Conservation (phyloP, 2,888 invertebrate genomes). For the Cephus spinipes region DNA sequence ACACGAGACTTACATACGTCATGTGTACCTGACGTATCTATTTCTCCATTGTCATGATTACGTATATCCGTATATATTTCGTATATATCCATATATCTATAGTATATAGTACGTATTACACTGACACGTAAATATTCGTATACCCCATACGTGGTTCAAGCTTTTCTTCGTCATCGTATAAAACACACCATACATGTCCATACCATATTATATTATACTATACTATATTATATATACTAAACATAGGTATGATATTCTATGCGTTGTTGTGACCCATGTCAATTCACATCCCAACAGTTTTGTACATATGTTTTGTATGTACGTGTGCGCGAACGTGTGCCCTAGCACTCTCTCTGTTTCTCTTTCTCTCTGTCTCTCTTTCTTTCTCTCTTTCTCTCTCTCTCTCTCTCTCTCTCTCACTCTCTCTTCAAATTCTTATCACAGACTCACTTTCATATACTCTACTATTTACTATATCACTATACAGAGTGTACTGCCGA, state of each 20-base stretch:
- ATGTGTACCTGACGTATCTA: not conserved
- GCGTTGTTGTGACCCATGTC: conserved; percentile 90
- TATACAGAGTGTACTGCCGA: too few species aligned
- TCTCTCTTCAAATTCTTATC: conserved; percentile 16
- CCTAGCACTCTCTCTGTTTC: conserved; percentile 53
- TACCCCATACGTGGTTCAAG: too few species aligned
- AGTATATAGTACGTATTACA: not conserved
- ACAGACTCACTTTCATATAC: too few species aligned
- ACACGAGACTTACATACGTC: conserved; percentile 9
- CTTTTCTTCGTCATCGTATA: too few species aligned
- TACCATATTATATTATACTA: too few species aligned
- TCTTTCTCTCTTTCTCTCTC: too few species aligned
- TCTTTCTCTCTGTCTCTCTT: conserved; percentile 10
- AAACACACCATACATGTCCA: too few species aligned
- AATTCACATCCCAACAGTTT: conserved; percentile 70
- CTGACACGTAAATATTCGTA: not conserved
- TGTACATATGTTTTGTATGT: conserved; percentile 66
- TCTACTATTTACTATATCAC: too few species aligned
- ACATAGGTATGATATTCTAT: conserved; percentile 51
- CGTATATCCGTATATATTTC: not conserved
- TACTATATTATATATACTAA: conserved; percentile 23
- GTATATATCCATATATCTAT: conserved; percentile 9
- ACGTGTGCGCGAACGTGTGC: conserved; percentile 65
- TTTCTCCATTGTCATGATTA: not conserved
- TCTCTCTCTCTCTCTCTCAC: conserved; percentile 19